A percentile compares a stretch with the other conserved stretches of the same genome.
These are phyloP conservation scores for Drosophila melanica DNA, from an alignment of 1,140 invertebrate genomes.

Conservation along the genomic window DNA sequence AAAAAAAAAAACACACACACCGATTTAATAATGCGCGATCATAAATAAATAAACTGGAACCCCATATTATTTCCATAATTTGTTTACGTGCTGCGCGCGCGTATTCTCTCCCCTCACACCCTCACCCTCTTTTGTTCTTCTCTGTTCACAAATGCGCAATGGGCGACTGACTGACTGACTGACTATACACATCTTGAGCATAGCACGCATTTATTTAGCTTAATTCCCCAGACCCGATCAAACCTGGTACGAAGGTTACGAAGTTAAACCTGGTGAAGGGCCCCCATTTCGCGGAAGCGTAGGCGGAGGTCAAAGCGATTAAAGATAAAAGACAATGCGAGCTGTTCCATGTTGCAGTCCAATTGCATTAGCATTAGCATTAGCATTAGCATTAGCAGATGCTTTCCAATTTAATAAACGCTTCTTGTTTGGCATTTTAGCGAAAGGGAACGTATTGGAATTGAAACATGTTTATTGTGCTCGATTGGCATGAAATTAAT, in stretches of 20 bases:
- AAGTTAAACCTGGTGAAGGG: conserved; percentile 29
- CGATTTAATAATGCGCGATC: conserved; percentile 20
- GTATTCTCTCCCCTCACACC: not conserved
- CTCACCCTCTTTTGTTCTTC: not conserved
- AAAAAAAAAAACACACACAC: not conserved
- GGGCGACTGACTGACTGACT: no score
- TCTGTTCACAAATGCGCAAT: not conserved
- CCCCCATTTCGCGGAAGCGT: conserved; percentile 54
- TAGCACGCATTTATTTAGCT: not conserved
- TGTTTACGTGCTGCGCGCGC: not conserved
- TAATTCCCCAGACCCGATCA: no score
- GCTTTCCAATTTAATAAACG: conserved; percentile 2
- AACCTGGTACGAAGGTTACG: conserved; percentile 14
- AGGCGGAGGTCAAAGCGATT: conserved; percentile 46
- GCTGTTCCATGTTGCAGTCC: not conserved
- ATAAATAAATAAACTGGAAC: conserved; percentile 40
- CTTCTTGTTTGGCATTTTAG: conserved; percentile 15
- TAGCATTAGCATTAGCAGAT: conserved; percentile 1
- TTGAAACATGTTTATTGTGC: conserved; percentile 27
- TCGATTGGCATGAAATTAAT: conserved; percentile 14
- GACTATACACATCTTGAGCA: not conserved
- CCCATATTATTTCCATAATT: conserved; percentile 28
- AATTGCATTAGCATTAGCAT: conserved; percentile 1
- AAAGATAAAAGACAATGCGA: not conserved
- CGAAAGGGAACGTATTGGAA: conserved; percentile 22